Evolutionary conservation across 2,888 invertebrate species (phyloP), one percentile per base, ranked within the genome.

Genomic region (Mystacides longicornis): DNA sequence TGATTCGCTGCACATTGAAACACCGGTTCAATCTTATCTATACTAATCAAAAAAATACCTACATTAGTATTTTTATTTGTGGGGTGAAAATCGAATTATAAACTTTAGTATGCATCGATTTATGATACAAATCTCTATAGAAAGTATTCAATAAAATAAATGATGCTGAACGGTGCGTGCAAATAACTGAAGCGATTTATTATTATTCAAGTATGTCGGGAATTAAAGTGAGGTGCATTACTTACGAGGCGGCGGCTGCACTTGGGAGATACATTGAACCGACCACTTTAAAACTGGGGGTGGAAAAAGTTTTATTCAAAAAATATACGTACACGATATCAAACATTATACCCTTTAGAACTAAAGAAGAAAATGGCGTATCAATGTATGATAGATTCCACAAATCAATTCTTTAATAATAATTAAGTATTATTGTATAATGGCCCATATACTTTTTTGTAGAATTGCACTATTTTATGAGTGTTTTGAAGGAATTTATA

Each of bases 121-220:
- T 45, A 45, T 20, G 45, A 2, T 19, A 21, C 45, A 45, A 21
- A 48, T 23, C 48, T 18, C 20, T 48, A 47, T 51, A 52, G 52
- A 33, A 56, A 51, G 54, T 42, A 49, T 56, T 54, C 54, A 55
- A 59, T 56, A 57, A 55, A 53, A 59, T 55, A 57, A 59, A 59
- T 59, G 59, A 49, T 23, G 48, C 42, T 33, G 49, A 49, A 57
- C 50, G 53, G 51, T 49, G 43, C 47, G 22, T 14, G 55, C 43
- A 52, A 21, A 45, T 45, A 45, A 20, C 20, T 45, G 45, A 45
- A 45, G 45, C 19, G 48, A 31, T 52, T 31, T 37, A 37, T 37
- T 37, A 7, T 37, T 14, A 37, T 37, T 16, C n/a, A n/a, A n/a
- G 37, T 37, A 37, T 16, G 37, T 37, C 16, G 37, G 16, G 16